Conservation (phyloP, 2,113 vertebrate species). For the Felis chaus region DNA sequence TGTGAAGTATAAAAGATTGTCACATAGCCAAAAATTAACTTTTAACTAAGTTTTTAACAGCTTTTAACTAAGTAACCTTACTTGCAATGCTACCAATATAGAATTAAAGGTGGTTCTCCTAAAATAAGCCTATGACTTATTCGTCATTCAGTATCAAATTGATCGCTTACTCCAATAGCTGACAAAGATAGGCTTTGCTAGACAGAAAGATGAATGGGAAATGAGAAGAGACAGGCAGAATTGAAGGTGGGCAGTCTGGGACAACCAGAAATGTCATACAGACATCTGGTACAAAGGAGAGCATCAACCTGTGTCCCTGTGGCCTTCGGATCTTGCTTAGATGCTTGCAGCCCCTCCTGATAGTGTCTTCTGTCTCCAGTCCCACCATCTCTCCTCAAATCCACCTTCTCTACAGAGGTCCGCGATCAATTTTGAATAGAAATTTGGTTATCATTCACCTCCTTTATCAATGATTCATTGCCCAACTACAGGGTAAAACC, state of each 20-base stretch:
- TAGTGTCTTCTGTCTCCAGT: neutral
- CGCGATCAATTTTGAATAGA: neutral
- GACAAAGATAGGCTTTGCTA: neutral
- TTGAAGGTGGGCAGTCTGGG: neutral
- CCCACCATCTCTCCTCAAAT: neutral
- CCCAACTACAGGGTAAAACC: neutral
- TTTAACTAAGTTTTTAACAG: no score
- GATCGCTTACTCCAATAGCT: neutral
- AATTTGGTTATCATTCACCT: neutral
- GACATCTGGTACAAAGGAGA: no score
- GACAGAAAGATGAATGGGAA: neutral
- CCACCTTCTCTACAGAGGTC: neutral
- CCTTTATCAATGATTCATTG: neutral
- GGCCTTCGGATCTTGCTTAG: neutral
- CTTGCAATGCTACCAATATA: slow-evolving; percentile 28
- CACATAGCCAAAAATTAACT: neutral
- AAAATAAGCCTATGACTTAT: slow-evolving; percentile 19
- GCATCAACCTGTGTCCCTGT: neutral
- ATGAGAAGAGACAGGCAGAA: neutral
- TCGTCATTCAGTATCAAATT: neutral
- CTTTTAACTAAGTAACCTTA: slow-evolving; percentile 24
- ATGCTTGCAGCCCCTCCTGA: neutral
- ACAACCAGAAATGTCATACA: neutral
- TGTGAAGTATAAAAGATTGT: slow-evolving; percentile 19
- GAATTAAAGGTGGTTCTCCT: slow-evolving; percentile 44